Evolutionary conservation across 2,888 invertebrate genomes (phyloP).

Genomic region (Caenorhabditis sp.): DNA sequence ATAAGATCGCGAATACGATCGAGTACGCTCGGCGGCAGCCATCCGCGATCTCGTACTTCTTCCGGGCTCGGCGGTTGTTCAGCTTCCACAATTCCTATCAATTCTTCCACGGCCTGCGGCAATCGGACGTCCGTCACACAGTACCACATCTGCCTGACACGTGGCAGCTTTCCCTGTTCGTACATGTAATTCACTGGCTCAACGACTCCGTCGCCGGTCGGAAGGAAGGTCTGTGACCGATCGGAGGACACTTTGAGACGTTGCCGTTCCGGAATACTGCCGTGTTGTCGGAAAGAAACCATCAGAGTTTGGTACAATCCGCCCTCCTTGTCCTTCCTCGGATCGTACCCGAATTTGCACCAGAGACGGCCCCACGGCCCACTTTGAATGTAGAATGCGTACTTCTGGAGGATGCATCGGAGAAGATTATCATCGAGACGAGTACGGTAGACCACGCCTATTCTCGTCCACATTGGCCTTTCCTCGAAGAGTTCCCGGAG

Average conservation of each 20-base stretch:
- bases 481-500: conserved; percentile 86
- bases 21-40: conserved; percentile 64
- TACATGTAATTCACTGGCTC: conserved; percentile 64
- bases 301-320: conserved; percentile 87
- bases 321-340: conserved; percentile 86
- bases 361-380: conserved; percentile 95
- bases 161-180: conserved; percentile 77
- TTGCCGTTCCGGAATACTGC: conserved; percentile 75
- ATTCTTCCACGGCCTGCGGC: conserved; percentile 38
- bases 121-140: conserved; percentile 80
- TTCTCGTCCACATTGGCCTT: conserved; percentile 91
- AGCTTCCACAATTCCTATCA: conserved; percentile 7
- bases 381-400: conserved; percentile 89
- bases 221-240: conserved; percentile 11
- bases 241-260: conserved; percentile 68
- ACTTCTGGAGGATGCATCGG: conserved; percentile 85
- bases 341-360: conserved; percentile 93
- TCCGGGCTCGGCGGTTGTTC: background rate
- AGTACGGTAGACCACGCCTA: conserved; percentile 83
- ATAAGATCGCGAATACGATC: conserved; percentile 68
- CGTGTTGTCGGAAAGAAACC: conserved; percentile 74
- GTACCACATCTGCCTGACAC: conserved; percentile 81
- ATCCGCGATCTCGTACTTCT: conserved; percentile 59
- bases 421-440: conserved; percentile 80
- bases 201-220: background rate